Conservation (phyloP, 2,797 vertebrate species). For the Gambusia yucatana region DNA sequence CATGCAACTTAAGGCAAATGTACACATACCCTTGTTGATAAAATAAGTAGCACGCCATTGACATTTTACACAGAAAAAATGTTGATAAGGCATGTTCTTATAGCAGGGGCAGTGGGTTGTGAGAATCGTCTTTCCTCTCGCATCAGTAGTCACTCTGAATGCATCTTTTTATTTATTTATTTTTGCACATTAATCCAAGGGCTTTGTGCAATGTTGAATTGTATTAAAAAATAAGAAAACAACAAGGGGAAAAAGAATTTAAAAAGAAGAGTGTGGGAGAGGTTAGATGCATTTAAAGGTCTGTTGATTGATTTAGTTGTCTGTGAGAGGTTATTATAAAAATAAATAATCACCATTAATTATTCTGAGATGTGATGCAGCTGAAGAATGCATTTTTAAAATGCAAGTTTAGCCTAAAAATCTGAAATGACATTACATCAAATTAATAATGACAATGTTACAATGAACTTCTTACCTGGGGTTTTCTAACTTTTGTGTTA, state of each 20-base stretch:
- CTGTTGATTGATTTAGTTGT: slow-evolving; percentile 26
- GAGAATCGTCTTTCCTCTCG: slow-evolving; percentile 62
- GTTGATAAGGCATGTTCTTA: slow-evolving; percentile 71
- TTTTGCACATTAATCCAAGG: slow-evolving; percentile 55
- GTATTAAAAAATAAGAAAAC: slow-evolving; percentile 48
- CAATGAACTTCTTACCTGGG: slow-evolving; percentile 12
- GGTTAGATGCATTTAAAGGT: neutral
- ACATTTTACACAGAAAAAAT: slow-evolving; percentile 56
- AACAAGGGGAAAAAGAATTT: slow-evolving; percentile 22
- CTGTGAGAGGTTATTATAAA: neutral
- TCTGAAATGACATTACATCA: neutral
- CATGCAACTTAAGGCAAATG: slow-evolving; percentile 39
- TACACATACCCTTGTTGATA: slow-evolving; percentile 37
- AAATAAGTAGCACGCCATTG: slow-evolving; percentile 48
- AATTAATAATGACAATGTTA: neutral
- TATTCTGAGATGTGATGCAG: neutral
- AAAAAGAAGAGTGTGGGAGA: slow-evolving; percentile 17
- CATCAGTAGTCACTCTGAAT: slow-evolving; percentile 64
- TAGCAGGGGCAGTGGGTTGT: slow-evolving; percentile 67
- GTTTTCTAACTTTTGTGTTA: slow-evolving; percentile 8
- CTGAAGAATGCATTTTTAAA: neutral
- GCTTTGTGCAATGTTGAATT: slow-evolving; percentile 63
- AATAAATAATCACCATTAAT: neutral
- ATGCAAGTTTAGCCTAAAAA: slow-evolving; percentile 2
- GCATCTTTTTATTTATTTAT: slow-evolving; percentile 55